Conservation (phyloP, 1,140 invertebrate genomes). For the Drosophila ficusphila region DNA sequence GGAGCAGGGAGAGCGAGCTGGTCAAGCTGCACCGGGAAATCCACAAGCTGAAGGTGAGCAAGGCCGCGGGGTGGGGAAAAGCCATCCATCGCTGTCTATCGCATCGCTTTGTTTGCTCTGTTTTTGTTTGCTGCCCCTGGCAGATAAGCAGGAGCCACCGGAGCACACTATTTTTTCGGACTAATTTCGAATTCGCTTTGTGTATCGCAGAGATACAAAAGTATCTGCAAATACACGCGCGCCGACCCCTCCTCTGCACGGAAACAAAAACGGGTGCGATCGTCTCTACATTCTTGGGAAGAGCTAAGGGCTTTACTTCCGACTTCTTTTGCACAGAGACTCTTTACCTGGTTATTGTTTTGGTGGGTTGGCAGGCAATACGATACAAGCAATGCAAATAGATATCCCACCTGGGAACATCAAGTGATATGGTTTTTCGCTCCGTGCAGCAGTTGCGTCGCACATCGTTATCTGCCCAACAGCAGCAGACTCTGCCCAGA, state of each 20-base stretch:
- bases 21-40: conserved; percentile 86
- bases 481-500: conserved; percentile 54
- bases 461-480: conserved; percentile 57
- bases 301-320: no score
- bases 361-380: no score
- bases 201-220: conserved; percentile 55
- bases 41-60: conserved; percentile 86
- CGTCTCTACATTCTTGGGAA: no score
- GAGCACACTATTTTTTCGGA: conserved; percentile 47
- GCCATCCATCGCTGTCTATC: conserved; percentile 47
- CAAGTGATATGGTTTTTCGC: no score
- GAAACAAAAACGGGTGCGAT: no score
- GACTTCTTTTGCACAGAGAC: no score
- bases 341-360: no score
- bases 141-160: conserved; percentile 56
- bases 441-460: no score
- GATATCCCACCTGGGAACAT: no score
- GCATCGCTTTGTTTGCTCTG: conserved; percentile 55
- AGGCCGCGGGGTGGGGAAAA: background rate
- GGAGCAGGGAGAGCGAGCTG: conserved; percentile 59
- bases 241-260: conserved; percentile 1
- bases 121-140: conserved; percentile 40
- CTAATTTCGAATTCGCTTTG: conserved; percentile 67
- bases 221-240: conserved; percentile 41
- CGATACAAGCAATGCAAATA: no score